Evolutionary conservation across 2,113 vertebrate species (phyloP).

Genomic region (Xiphophorus couchianus): DNA sequence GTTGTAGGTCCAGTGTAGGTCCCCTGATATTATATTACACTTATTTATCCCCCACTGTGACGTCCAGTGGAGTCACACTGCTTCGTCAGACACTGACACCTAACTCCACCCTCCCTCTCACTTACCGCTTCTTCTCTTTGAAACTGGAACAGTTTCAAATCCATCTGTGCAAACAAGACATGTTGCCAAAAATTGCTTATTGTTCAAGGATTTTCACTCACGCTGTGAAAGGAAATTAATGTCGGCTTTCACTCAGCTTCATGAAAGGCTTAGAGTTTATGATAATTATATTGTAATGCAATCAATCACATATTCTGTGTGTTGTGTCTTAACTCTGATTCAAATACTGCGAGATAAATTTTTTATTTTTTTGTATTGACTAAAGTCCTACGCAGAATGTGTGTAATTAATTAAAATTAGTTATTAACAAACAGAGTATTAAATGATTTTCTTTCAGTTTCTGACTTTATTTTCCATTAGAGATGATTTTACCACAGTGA

Average conservation of each 20-base stretch:
- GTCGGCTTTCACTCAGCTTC: conserved; percentile 30
- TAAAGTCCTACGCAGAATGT: background rate
- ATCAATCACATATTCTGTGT: background rate
- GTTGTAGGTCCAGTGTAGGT: conserved; percentile 25
- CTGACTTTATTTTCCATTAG: conserved; percentile 2
- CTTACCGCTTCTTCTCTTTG: conserved; percentile 21
- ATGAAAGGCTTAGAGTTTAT: conserved; percentile 8
- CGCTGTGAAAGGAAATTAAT: conserved; percentile 54
- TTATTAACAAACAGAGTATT: background rate
- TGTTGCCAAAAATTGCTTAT: conserved; percentile 47
- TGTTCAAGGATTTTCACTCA: conserved; percentile 50
- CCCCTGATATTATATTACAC: conserved; percentile 16
- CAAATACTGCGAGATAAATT: background rate
- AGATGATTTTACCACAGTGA: background rate
- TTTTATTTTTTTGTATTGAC: background rate
- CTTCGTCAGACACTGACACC: conserved; percentile 29
- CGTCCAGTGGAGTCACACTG: conserved; percentile 18
- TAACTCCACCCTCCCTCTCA: conserved; percentile 18
- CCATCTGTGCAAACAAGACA: conserved; percentile 54
- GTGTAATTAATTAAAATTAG: background rate
- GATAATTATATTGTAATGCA: conserved; percentile 5
- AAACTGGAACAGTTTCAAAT: conserved; percentile 33
- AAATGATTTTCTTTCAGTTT: background rate
- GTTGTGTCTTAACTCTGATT: background rate
- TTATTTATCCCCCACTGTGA: conserved; percentile 13